Conservation (phyloP, 2,113 vertebrate genomes). For the Antidorcas marsupialis region DNA sequence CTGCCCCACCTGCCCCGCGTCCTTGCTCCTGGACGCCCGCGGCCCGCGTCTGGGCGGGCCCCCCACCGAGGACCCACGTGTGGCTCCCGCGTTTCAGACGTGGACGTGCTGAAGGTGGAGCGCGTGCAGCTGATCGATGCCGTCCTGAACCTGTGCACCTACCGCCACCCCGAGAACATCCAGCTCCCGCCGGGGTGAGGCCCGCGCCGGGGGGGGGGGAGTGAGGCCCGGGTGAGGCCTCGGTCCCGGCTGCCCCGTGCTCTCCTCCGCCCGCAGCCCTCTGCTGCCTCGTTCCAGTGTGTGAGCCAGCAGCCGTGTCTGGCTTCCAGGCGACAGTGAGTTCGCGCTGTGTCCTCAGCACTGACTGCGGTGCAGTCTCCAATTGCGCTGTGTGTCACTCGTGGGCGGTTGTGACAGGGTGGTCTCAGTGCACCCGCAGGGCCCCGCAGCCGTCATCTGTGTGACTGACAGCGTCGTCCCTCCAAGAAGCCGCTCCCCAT, state of each 20-base stretch:
- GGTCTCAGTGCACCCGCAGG: rapidly evolving
- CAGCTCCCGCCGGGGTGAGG: no score
- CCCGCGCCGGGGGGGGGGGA: no score
- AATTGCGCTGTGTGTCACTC: rapidly evolving
- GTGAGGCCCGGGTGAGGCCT: slow-evolving; percentile 77
- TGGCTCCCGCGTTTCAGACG: no score
- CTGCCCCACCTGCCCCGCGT: not conserved
- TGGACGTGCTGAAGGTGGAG: no score
- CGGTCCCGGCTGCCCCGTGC: not conserved
- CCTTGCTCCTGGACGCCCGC: no score
- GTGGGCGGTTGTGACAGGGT: rapidly evolving
- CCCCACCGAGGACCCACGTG: no score
- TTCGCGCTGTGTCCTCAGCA: rapidly evolving
- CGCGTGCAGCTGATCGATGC: no score
- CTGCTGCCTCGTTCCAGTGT: rapidly evolving
- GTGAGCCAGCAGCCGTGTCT: rapidly evolving
- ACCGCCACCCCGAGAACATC: no score
- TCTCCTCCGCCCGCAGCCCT: rapidly evolving
- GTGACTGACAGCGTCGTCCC: rapidly evolving
- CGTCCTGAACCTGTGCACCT: no score
- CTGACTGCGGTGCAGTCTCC: rapidly evolving
- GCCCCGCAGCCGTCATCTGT: rapidly evolving
- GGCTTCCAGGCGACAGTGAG: rapidly evolving
- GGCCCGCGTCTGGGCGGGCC: no score
- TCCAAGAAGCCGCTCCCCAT: rapidly evolving